Base-by-base conservation (phyloP, 2,113 vertebrate genomes). In the Stigmatopora nigra region DNA sequence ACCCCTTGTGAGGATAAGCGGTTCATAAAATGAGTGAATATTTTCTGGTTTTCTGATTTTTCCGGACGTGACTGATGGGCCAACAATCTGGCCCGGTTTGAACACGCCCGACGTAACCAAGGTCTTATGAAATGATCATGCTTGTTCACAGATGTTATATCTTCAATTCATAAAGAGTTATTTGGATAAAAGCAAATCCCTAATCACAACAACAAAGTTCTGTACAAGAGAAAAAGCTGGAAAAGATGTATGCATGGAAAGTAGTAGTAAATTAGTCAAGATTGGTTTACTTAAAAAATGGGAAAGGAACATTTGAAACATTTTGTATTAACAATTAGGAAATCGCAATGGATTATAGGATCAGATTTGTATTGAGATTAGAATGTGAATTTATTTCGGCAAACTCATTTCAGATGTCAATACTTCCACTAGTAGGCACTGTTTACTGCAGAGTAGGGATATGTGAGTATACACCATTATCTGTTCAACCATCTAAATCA, bases 391-490 rank as follows among this genome's bases (percentile, higher is more conserved):
- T 19, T 5, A 13, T 6, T 22, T 25, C 6, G 11, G 12, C 45
- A 13, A n/a, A 41, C 9, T 44, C 19, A 46, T 10, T 75, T 71
- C 10, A 78, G 52, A 20, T 60, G 19, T 15, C 16, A 8, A 56
- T 53, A 1, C 17, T 55, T 19, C 75, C 79, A 76, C 78, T 63
- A 72, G 83, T 63, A 59, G 76, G 20, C 63, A 35, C 67, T 74
- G 71, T 83, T 78, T 36, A 67, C 60, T 19, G 20, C 31, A 31
- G 25, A 31, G 25, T 31, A 31, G 25, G 25, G 25, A 31, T 31
- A 3, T 31, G 25, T 31, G 25, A 31, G 25, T 31, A 31, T 31
- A 31, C 25, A 31, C 25, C 25, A 31, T 31, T 31, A 31, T 31
- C 25, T 31, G 25, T 31, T 31, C 25, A 31, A 31, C 25, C 25